Percentiles rank a stretch among this genome's conserved stretches.
Evolutionary conservation across 2,113 vertebrate genomes (phyloP).

Genomic region (Sus scrofa): T2T-Sscrofa CM000818.6:68526501-68527000

Average conservation of each 20-base stretch:
- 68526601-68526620: neutral
- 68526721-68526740: slow-evolving; percentile 42
- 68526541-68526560: neutral
- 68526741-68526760: neutral
- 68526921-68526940: neutral
- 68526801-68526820: neutral
- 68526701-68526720: neutral
- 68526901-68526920: neutral
- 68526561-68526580: neutral
- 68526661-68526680: neutral
- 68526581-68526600: neutral
- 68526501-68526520: neutral
- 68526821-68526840: neutral
- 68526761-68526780: neutral
- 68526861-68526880: neutral
- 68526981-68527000: slow-evolving; percentile 19
- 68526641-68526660: neutral
- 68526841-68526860: neutral
- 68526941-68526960: neutral
- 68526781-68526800: neutral
- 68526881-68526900: neutral
- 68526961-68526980: neutral
- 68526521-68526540: neutral
- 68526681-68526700: neutral
- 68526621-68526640: neutral